Evolutionary conservation across 2,888 invertebrate species (phyloP), one percentile per base, ranked within the genome.

Genomic region (Ametastegia equiseti): DNA sequence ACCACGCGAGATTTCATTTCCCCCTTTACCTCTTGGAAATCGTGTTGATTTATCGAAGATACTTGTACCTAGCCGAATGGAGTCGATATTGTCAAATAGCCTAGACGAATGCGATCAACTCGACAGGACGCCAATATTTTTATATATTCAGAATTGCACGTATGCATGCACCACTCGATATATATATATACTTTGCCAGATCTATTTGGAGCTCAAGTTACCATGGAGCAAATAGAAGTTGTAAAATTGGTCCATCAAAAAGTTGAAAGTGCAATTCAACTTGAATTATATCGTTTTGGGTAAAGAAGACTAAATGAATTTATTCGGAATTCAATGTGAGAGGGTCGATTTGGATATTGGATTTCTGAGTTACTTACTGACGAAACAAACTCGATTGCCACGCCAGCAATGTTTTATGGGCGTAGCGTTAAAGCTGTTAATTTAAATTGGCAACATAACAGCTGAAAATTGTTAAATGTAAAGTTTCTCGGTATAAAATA

Each of bases 381-480:
- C 15, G 42, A 36, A 39, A 78, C 23, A 63, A 42, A 42, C 9
- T 78, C 6, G 13, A 42, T 39, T 45, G 60, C 42, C 60, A 60
- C 15, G 7, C 30, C 30, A 78, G 78, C 60, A 57, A 45, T 60
- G 42, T 78, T 78, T 78, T 42, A 42, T 50, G 30, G 30, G 15
- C 45, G 27, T 60, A 63, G 75, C 75, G 36, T 63, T 39, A 45
- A 78, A 78, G 78, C 78, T 39, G 63, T 60, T 78, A 78, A 78
- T 78, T 78, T 78, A 78, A 78, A 78, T 78, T 78, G 78, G 78
- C 42, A 78, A 60, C 63, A 78, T 60, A 60, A 78, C 33, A 78
- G 78, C 33, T 78, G 27, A 42, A 78, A n/a, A 78, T 63, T 57
- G 78, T 78, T 78, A 30, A 60, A 27, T 23, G 78, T 78, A 78